These are phyloP conservation scores for Chrysodeixis includens DNA, from an alignment of 2,888 invertebrate genomes.

Conservation along the genomic window DNA sequence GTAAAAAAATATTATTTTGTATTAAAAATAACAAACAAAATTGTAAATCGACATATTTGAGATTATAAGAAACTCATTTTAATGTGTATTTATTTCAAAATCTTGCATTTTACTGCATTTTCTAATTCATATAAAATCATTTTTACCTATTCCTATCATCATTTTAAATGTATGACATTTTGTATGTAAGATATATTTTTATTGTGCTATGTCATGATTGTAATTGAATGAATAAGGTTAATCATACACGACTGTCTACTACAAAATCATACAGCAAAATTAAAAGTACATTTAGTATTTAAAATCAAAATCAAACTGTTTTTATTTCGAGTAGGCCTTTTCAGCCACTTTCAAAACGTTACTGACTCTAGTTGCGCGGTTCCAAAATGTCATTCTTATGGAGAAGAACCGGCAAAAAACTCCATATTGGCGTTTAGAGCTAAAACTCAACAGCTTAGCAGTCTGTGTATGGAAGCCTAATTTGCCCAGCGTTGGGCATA, in stretches of 20 bases:
- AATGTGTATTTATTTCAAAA: constrained; percentile 52
- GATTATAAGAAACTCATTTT: constrained; percentile 66
- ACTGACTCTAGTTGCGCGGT: too few relatives aligned
- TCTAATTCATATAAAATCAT: constrained; percentile 30
- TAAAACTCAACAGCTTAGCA: too few relatives aligned
- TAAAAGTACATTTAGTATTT: too few relatives aligned
- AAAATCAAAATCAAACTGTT: too few relatives aligned
- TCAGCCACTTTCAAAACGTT: too few relatives aligned
- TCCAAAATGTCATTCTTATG: too few relatives aligned
- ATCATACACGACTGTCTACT: too few relatives aligned
- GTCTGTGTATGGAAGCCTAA: too few relatives aligned
- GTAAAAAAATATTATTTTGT: constrained; percentile 33
- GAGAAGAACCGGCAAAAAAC: too few relatives aligned
- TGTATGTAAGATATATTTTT: neutral
- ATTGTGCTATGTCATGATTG: neutral
- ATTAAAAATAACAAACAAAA: constrained; percentile 48
- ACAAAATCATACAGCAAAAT: too few relatives aligned
- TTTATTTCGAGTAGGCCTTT: too few relatives aligned
- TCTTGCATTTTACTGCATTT: constrained; percentile 54
- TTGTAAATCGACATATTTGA: constrained; percentile 52
- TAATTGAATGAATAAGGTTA: neutral
- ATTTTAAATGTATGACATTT: constrained; percentile 46
- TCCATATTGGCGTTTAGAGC: too few relatives aligned
- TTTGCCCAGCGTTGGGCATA: neutral
- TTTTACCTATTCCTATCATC: constrained; percentile 35